These are phyloP conservation scores for Drosophila kikkawai DNA, from an alignment of 1,140 invertebrate species.

Conservation along the genomic window DNA sequence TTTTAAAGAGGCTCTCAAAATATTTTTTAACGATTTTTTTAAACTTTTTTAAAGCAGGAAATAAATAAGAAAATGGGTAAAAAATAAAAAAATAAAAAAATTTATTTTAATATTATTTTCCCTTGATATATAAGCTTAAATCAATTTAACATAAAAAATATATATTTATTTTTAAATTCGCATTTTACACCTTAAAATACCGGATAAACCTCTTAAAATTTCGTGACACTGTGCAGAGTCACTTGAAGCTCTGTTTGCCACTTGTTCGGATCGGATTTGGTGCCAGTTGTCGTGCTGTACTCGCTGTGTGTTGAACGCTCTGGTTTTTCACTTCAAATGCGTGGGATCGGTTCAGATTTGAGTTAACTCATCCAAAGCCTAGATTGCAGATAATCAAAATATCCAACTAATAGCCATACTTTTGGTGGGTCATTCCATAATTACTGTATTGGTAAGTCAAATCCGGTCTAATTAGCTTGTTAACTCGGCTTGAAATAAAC, in stretches of 20 bases:
- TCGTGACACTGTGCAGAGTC: constrained; percentile 63
- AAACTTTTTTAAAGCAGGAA: no score
- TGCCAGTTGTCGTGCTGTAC: constrained; percentile 71
- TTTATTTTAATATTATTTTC: no score
- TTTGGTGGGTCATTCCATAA: constrained; percentile 33
- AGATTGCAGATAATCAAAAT: constrained; percentile 24
- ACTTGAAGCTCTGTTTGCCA: constrained; percentile 64
- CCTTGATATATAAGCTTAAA: no score
- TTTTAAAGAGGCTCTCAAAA: no score
- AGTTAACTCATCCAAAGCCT: background rate
- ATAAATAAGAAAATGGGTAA: no score
- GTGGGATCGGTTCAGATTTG: constrained; percentile 20
- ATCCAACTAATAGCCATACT: constrained; percentile 17
- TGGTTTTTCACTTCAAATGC: constrained; percentile 59
- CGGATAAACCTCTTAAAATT: no score
- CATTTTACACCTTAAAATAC: no score
- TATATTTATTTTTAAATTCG: background rate
- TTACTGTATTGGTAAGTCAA: constrained; percentile 40
- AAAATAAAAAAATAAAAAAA: no score
- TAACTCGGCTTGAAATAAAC: background rate
- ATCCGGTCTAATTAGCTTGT: constrained; percentile 38
- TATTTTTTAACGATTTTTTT: background rate
- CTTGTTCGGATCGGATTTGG: constrained; percentile 32
- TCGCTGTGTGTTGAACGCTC: constrained; percentile 73
- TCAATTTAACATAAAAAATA: background rate